These are phyloP conservation scores for Melanotaenia parkinsoni DNA, from an alignment of 2,797 vertebrate species.

Conservation along the genomic window DNA sequence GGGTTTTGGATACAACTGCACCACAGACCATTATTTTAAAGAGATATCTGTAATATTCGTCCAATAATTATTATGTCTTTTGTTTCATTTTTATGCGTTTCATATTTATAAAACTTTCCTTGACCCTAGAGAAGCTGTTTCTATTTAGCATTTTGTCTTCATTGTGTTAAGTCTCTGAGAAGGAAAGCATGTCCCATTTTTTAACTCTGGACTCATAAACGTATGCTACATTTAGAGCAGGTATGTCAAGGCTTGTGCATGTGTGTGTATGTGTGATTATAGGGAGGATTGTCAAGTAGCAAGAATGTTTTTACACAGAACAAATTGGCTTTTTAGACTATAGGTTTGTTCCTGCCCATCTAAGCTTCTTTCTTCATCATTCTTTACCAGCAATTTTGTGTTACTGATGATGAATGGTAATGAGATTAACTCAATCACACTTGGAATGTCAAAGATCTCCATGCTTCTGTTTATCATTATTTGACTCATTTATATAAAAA, in stretches of 20 bases:
- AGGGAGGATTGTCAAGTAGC: background rate
- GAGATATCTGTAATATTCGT: background rate
- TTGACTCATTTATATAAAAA: too few relatives aligned
- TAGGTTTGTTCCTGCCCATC: too few relatives aligned
- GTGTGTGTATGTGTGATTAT: background rate
- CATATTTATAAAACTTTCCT: background rate
- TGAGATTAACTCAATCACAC: too few relatives aligned
- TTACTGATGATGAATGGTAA: too few relatives aligned
- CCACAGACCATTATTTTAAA: background rate
- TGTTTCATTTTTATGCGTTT: slow-evolving; percentile 8
- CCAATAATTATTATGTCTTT: background rate
- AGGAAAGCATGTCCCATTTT: background rate
- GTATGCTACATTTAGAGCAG: background rate
- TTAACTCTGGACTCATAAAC: background rate
- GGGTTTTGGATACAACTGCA: background rate
- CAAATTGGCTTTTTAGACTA: too few relatives aligned
- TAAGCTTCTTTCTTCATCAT: too few relatives aligned
- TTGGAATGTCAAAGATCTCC: too few relatives aligned
- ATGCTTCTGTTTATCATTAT: too few relatives aligned
- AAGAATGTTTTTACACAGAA: background rate
- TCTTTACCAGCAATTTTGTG: too few relatives aligned
- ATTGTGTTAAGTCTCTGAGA: background rate
- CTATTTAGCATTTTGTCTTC: background rate
- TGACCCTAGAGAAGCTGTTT: background rate
- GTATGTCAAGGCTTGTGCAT: background rate